Base-by-base conservation (phyloP, 2,888 invertebrate species). In the Xanthorhoe spadicearia region DNA sequence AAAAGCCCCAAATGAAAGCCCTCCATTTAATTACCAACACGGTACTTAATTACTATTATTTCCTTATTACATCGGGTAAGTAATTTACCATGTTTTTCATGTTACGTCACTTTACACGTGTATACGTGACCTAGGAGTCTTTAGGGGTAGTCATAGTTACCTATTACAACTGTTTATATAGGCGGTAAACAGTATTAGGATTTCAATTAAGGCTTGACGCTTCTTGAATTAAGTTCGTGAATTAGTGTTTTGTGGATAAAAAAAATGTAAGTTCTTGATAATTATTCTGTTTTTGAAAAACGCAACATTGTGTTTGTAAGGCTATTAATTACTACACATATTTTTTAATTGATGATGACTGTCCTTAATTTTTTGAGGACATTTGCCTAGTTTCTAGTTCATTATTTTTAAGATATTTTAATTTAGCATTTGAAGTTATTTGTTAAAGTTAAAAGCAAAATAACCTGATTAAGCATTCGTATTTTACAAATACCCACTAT, bases 11-110 rank as follows among this genome's bases (percentile, higher is more conserved):
- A 32, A 7, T 32, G 32, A 32, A 32, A 5, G 32, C 6, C 32
- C 4, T 1, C 8, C 43, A 43, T 1, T 43, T 43, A 49, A 6
- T 32, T 2, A 32, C 17, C 0, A 8, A 8, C 8, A 9, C 1
- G 9, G 28, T 46, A 56, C 28, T 54, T 43, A 38, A 2, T 13
- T n/a, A 54, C 54, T 13, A 43, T 19, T 18, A 43, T 54, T 54
- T 54, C 54, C 54, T 54, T 54, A 43, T 38, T 43, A 6, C 18
- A 38, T 10, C 23, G 19, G 55, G 55, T 32, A 32, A 32, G 55
- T 32, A 32, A 32, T 49, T 43, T 43, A 43, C 43, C 15, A 49
- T n/a, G 15, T 4, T 53, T 35, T 17, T 32, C 9, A 4, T 35
- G 32, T 53, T 53, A 32, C 53, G 53, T 53, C 53, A 53, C 15